Evolutionary conservation across 2,113 vertebrate species (phyloP), one percentile per base, ranked within the genome.

Genomic region (Myotis brandtii): DNA sequence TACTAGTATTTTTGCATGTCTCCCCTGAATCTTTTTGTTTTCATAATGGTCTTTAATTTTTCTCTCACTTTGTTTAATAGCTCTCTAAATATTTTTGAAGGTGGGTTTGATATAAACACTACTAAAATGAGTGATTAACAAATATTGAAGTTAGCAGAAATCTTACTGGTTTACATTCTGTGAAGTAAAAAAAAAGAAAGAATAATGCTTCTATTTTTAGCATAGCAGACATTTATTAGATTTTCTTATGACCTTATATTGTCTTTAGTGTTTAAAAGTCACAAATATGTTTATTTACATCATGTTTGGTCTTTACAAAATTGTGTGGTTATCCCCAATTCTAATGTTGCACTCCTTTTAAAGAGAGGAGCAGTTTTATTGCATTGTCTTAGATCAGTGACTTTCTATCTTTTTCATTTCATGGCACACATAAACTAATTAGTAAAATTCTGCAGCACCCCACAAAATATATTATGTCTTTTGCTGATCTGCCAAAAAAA

Each of bases 191-290:
- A 90, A 17, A 16, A 9, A 6, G 9, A 32, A 6, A 76, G 27
- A 40, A 6, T 40, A 46, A 54, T 52, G 17, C 27, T 87, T 27
- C 13, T 69, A 2, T 50, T 77, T 82, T 91, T 73, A 75, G 27
- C n/a, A 43, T 3, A 69, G 1, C 17, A 69, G 1, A 75, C 34
- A 66, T 50, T 70, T 69, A 83, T 59, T 85, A 52, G 9, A 69
- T 14, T 79, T 37, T 12, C 9, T 40, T 79, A 48, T 83, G 76
- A 43, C 0, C 6, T 6, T 90, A n/a, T 83, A 59, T 75, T 84
- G 9, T 88, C 17, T 46, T 94, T 34, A 81, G 17, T 59, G 27
- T 73, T 89, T 80, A 92, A 76, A 83, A 54, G 72, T 95, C 70
- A 40, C 14, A 83, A 69, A 40, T 48, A 18, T 17, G 16, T 48